phyloP scores from a whole-genome alignment of 2,113 vertebrate genomes.

The Menidia beryllina region DNA sequence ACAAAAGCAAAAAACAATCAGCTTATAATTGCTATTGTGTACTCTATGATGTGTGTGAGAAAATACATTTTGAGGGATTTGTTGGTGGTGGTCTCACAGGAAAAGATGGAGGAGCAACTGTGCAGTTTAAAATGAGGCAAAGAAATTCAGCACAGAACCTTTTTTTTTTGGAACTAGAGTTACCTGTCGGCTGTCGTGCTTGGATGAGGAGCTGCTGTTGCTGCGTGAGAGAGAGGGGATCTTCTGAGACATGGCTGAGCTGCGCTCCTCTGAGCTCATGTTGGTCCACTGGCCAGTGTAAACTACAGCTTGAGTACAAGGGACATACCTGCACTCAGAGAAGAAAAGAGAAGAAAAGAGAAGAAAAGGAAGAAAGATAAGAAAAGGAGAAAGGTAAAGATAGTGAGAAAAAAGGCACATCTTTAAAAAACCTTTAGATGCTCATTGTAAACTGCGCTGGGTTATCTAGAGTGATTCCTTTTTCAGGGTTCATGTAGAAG shows the following conservation, averaged over 20 bases:
- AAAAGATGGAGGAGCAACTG: neutral
- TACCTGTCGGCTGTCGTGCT: slow-evolving; percentile 96
- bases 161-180: slow-evolving; percentile 14
- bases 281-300: slow-evolving; percentile 26
- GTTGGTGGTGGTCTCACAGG: neutral
- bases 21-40: slow-evolving; percentile 3
- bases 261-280: slow-evolving; percentile 90
- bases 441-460: slow-evolving; percentile 63
- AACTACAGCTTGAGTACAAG: slow-evolving; percentile 25
- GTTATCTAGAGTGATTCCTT: slow-evolving; percentile 47
- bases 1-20: slow-evolving; percentile 24
- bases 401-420: slow-evolving; percentile 28
- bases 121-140: neutral
- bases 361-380: no score
- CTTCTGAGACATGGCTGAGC: slow-evolving; percentile 88
- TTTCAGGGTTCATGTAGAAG: slow-evolving; percentile 20
- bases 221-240: slow-evolving; percentile 92
- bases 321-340: slow-evolving; percentile 53
- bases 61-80: slow-evolving; percentile 2
- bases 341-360: no score
- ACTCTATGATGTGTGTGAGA: slow-evolving; percentile 17
- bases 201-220: slow-evolving; percentile 96
- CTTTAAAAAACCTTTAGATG: slow-evolving; percentile 60
- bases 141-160: neutral
- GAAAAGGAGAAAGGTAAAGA: no score